Base-by-base conservation (phyloP, 2,888 invertebrate species). In the Aplocera efformata region DNA sequence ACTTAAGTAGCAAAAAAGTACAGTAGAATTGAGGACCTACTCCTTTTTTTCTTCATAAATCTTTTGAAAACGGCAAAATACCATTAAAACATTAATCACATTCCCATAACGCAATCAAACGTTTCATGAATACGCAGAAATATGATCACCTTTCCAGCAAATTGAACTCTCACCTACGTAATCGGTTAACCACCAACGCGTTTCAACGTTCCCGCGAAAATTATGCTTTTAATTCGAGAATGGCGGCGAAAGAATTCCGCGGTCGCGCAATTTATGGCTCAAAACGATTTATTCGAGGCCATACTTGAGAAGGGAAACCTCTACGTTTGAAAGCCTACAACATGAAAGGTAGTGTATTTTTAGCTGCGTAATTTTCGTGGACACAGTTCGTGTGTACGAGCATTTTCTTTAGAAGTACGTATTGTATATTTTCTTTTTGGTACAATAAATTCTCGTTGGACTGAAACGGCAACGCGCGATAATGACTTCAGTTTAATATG, bases 201-300 rank as follows among this genome's bases (percentile, higher is more conserved):
- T 32, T 48, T 41, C 32, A 33, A 36, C 51, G 27, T 50, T 48
- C 47, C 60, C 58, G 37, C 54, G 41, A 53, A 64, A 69, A 72
- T 65, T 68, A 67, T 63, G 64, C 56, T 63, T 67, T 71, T 69
- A 69, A 75, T 72, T 67, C 60, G 42, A 66, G 58, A 65, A 63
- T 66, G 63, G 62, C 59, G 62, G 42, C 56, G 57, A 73, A 75
- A 73, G 67, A 77, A 74, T 75, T 69, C 58, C 60, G 64, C 57
- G 68, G 63, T 60, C 58, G 43, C 54, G 46, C 58, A 64, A 73
- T 73, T 74, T 72, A 75, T 69, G 58, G 47, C 39, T 42, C 51
- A 53, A 50, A 49, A 53, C 59, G 65, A 73, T 74, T 73, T 75
- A 75, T 73, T 56, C 43, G 40, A 33, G 42, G 48, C 13, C 43